Evolutionary conservation across 2,888 invertebrate genomes (phyloP).

Genomic region (Plagiodera versicolora): DNA sequence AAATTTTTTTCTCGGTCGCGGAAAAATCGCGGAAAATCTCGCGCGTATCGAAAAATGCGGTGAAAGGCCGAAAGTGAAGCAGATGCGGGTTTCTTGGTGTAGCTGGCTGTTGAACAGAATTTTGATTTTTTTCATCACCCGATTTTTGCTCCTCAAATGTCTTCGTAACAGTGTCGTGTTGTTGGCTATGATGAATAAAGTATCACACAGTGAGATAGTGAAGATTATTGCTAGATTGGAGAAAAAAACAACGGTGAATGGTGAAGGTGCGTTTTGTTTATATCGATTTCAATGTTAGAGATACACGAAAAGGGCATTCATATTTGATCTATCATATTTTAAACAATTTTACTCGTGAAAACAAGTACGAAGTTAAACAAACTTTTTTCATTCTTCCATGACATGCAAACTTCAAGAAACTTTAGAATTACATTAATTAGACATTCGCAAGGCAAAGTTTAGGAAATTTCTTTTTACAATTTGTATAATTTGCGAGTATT

Average conservation of each 20-base stretch:
- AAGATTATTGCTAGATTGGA: constrained; percentile 32
- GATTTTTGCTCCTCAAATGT: constrained; percentile 26
- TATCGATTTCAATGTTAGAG: not conserved
- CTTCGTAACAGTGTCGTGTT: constrained; percentile 20
- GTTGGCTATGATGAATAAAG: constrained; percentile 28
- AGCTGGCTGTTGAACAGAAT: constrained; percentile 26
- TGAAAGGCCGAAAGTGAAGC: constrained; percentile 16
- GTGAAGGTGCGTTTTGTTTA: constrained; percentile 27
- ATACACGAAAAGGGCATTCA: too few relatives aligned
- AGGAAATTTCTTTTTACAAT: too few relatives aligned
- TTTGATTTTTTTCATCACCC: constrained; percentile 20
- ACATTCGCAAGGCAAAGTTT: too few relatives aligned
- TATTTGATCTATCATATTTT: too few relatives aligned
- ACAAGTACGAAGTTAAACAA: too few relatives aligned
- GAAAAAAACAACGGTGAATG: constrained; percentile 24
- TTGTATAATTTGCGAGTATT: too few relatives aligned
- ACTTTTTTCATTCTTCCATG: too few relatives aligned
- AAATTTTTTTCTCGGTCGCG: constrained; percentile 7
- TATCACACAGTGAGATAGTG: constrained; percentile 31
- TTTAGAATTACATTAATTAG: too few relatives aligned
- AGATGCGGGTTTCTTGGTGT: constrained; percentile 29
- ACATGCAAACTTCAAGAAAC: too few relatives aligned
- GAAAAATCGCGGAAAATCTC: constrained; percentile 4
- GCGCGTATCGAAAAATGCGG: constrained; percentile 15
- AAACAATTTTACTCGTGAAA: too few relatives aligned